Conservation (phyloP, 2,113 vertebrate genomes). For the Rhizomys pruinosus region DNA sequence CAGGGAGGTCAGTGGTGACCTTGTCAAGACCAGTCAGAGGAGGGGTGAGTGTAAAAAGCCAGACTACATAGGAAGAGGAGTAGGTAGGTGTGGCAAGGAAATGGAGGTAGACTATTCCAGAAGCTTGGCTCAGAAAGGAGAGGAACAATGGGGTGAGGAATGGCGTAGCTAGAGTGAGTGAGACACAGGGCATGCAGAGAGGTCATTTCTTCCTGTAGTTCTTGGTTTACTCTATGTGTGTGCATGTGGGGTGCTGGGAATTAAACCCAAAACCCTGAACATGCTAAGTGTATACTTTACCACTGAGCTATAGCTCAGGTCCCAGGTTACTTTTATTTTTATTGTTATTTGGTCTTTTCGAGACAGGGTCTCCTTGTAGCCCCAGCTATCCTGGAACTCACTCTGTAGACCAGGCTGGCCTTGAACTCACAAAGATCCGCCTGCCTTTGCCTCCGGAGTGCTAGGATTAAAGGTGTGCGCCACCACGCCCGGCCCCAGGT, state of each 20-base stretch:
- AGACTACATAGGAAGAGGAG: slow-evolving; percentile 23
- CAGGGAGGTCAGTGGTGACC: slow-evolving; percentile 41
- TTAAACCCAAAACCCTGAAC: background rate
- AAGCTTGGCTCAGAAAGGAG: slow-evolving; percentile 39
- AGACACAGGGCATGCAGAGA: background rate
- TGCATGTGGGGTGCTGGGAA: background rate
- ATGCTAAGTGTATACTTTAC: background rate
- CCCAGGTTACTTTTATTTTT: background rate
- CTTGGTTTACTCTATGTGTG: background rate
- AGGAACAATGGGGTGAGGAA: background rate
- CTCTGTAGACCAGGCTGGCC: too few species aligned
- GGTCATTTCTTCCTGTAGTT: slow-evolving; percentile 20
- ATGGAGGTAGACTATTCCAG: slow-evolving; percentile 40
- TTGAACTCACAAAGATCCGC: too few species aligned
- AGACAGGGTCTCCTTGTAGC: too few species aligned
- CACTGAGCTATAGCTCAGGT: background rate
- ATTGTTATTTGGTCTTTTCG: too few species aligned
- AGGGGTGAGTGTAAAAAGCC: background rate
- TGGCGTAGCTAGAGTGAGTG: background rate
- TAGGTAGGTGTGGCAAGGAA: slow-evolving; percentile 33
- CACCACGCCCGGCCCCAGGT: too few species aligned
- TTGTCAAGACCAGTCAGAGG: background rate
- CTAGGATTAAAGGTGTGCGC: too few species aligned
- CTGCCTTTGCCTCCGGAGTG: too few species aligned
- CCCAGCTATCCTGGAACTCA: too few species aligned